Conservation (phyloP, 1,140 invertebrate species). For the Bombus waltoni region DNA sequence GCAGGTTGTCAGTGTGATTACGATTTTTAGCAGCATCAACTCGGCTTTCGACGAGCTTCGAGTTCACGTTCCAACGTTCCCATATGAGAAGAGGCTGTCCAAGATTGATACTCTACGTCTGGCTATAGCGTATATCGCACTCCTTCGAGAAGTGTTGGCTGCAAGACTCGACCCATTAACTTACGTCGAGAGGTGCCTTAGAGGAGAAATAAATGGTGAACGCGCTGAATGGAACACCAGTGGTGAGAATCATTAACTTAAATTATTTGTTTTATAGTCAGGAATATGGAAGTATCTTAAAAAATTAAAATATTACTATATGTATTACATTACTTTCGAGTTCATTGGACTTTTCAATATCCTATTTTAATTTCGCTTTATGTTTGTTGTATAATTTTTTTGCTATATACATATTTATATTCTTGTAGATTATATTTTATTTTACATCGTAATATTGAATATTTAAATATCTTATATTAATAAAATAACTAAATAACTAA, state of each 20-base stretch:
- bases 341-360: not conserved
- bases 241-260: constrained; percentile 85
- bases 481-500: not conserved
- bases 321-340: not conserved
- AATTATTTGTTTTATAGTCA: not conserved
- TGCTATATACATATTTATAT: too few relatives aligned
- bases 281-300: too few relatives aligned
- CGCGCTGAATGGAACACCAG: constrained; percentile 97
- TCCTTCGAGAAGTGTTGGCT: constrained; percentile 95
- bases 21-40: constrained; percentile 96
- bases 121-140: constrained; percentile 98
- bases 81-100: constrained; percentile 98
- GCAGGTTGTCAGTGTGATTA: constrained; percentile 79
- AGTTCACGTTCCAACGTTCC: constrained; percentile 98
- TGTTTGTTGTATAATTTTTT: not conserved
- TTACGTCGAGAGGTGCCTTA: constrained; percentile 95
- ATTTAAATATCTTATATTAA: not conserved
- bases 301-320: too few relatives aligned
- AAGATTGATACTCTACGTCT: constrained; percentile 98
- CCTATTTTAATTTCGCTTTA: not conserved
- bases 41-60: constrained; percentile 98
- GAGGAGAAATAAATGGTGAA: constrained; percentile 93
- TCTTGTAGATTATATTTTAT: not conserved
- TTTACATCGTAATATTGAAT: not conserved
- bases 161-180: constrained; percentile 95